Base-by-base conservation (phyloP, 2,113 vertebrate species). In the Varanus salvator region DNA sequence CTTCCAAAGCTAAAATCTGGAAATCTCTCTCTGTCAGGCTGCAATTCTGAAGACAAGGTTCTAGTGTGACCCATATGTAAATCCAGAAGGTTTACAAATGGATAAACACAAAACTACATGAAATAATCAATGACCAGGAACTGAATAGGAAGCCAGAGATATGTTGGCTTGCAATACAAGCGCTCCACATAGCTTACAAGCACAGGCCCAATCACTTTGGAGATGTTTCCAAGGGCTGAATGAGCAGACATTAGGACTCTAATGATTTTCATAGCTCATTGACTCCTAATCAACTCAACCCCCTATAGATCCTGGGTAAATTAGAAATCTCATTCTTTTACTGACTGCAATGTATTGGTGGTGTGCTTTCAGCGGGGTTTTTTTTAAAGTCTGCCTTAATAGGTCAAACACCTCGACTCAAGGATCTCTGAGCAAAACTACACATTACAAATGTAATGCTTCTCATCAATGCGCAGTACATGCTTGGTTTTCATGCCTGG, bases 261-360 rank as follows among this genome's bases (percentile, higher is more conserved):
- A 11, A 86, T 84, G 19, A 2, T 87, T 94, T 92, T 80, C 93
- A 86, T 90, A 90, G 84, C 91, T 96, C 86, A 57, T 50, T 95
- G 84, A 92, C 87, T 44, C 90, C 93, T 93, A 91, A 93, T 77
- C 92, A 78, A 77, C 90, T 92, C 84, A 88, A 92, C 83, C 23
- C n/a, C 78, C 15, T 91, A 95, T 95, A 94, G 92, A 96, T 94
- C 44, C 44, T 91, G 91, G 76, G 14, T 86, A 91, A 94, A 91
- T 90, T 80, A 95, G 72, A 87, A 87, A 87, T n/a, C 83, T 85
- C 83, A 21, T 72, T 48, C 44, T 50, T 29, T 66, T 68, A 27
- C 29, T 87, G 68, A 78, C 66, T 50, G 77, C 48, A 71, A 57
- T 74, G 27, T 60, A 75, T 57, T 27, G 85, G 85, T 57, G 8